A percentile compares a stretch with the other conserved stretches of the same genome.
These are phyloP conservation scores for Heliocidaris erythrogramma DNA, from an alignment of 35 echinoderm and acorn worm genomes.

Conservation along the genomic window DNA sequence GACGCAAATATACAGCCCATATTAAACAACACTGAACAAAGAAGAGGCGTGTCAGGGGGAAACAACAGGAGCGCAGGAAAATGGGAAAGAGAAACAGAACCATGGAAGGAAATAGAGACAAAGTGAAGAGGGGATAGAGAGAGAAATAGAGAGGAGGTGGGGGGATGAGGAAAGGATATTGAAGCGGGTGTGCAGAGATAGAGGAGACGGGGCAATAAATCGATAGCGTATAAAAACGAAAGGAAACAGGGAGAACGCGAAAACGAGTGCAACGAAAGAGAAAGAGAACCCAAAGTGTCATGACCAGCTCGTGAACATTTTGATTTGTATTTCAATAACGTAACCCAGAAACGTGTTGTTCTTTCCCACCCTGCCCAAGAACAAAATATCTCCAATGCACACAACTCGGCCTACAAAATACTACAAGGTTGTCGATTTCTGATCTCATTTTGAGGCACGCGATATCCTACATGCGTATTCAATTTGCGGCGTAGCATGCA, in stretches of 20 bases:
- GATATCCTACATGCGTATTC: not conserved
- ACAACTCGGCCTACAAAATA: not conserved
- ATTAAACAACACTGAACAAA: no score
- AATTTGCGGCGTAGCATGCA: no score
- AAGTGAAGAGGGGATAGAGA: no score
- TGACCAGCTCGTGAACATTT: not conserved
- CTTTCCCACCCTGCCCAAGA: not conserved
- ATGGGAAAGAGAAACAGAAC: not conserved
- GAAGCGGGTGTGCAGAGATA: no score
- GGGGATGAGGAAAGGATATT: no score
- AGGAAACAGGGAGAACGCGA: not conserved
- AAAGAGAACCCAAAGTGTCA: not conserved
- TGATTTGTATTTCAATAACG: slow-evolving; percentile 22
- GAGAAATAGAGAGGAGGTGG: no score
- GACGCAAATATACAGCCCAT: no score
- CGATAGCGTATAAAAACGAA: not conserved
- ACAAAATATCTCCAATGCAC: not conserved
- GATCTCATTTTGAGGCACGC: not conserved
- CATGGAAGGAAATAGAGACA: not conserved
- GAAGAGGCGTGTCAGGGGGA: no score
- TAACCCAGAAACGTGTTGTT: not conserved
- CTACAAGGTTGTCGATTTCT: not conserved
- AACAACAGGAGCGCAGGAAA: not conserved
- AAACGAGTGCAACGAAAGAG: not conserved
- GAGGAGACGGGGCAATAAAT: no score